These are phyloP conservation scores for Procambarus clarkii DNA, from an alignment of 1,140 invertebrate species.

Conservation along the genomic window DNA sequence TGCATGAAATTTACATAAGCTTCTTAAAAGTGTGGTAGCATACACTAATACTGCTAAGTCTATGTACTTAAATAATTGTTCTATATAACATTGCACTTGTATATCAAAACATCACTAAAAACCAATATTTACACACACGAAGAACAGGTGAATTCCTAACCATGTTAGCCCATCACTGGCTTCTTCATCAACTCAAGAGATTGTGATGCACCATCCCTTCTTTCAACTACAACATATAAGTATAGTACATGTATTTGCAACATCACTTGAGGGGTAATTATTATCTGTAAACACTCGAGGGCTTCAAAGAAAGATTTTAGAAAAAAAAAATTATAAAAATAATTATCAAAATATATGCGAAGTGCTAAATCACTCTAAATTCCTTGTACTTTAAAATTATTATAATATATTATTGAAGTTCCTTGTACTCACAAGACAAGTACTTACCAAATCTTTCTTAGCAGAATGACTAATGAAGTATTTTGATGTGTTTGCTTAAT, in stretches of 20 bases:
- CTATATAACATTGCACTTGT: conserved; percentile 53
- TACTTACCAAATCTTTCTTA: neutral
- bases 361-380: neutral
- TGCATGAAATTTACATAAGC: conserved; percentile 50
- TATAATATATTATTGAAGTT: neutral
- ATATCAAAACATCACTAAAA: conserved; percentile 50
- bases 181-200: conserved; percentile 29
- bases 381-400: neutral
- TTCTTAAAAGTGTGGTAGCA: conserved; percentile 43
- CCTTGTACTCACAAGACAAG: neutral
- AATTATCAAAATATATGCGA: neutral
- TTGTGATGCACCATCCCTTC: neutral
- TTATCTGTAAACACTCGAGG: neutral
- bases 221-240: neutral
- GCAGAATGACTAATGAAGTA: neutral
- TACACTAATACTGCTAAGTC: conserved; percentile 56
- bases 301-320: neutral
- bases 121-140: conserved; percentile 52
- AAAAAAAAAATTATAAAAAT: neutral
- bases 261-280: neutral
- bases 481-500: neutral
- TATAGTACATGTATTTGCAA: neutral
- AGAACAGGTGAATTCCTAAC: conserved; percentile 56
- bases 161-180: conserved; percentile 42
- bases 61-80: conserved; percentile 56